Conservation (phyloP, 2,113 vertebrate species). For the Brachirus orientalis region DNA sequence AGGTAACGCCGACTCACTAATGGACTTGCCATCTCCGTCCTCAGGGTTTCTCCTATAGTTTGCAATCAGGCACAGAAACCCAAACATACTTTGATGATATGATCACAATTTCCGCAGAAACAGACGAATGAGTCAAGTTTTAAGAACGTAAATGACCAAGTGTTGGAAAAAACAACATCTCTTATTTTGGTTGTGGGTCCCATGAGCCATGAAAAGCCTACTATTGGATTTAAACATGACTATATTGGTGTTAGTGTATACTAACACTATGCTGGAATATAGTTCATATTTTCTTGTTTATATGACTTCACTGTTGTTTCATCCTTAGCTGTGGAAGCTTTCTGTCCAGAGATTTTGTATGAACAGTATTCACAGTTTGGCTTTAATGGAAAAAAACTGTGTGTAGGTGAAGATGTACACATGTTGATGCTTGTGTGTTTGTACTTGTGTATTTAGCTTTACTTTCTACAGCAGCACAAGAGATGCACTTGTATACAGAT, state of each 20-base stretch:
- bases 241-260: background rate
- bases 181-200: background rate
- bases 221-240: conserved; percentile 1
- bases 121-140: conserved; percentile 1
- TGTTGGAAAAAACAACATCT: background rate
- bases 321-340: conserved; percentile 15
- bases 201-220: background rate
- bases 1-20: conserved; percentile 45
- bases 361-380: conserved; percentile 22
- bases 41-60: conserved; percentile 20
- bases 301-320: conserved; percentile 38
- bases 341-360: conserved; percentile 20
- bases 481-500: background rate
- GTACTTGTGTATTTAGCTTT: background rate
- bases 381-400: conserved; percentile 21
- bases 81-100: conserved; percentile 35
- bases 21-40: conserved; percentile 39
- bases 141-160: conserved; percentile 44
- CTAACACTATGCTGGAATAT: background rate
- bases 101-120: conserved; percentile 28
- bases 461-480: background rate
- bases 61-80: conserved; percentile 40
- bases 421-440: background rate
- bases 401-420: background rate
- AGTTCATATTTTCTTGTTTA: conserved; percentile 6